Base-by-base conservation (phyloP, 2,888 invertebrate species). In the Idaea aversata region DNA sequence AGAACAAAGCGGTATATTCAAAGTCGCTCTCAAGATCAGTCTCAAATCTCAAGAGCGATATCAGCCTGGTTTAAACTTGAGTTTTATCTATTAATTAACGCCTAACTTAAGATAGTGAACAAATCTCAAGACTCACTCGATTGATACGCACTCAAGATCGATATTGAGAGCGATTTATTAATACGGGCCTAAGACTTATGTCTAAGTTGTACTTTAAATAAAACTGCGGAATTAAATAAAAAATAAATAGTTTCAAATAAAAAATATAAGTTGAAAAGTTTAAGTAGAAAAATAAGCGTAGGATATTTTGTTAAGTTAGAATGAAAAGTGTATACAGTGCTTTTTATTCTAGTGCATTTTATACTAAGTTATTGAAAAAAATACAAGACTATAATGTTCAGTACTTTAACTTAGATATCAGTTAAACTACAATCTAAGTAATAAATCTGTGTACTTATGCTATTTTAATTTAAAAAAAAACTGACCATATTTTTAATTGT, bases 201-300 rank as follows among this genome's bases (percentile, higher is more conserved):
- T 65, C 67, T 71, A 67, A 70, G 69, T 73, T 72, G 71, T 75
- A 76, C 72, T 70, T 67, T 67, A 69, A 68, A 71, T 61, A 67
- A 65, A 70, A 70, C 65, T 63, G 61, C 69, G 66, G 58, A 70
- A 72, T 73, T 72, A 72, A 73, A 70, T 73, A 68, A 16, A 61
- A 0, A 70, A 72, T 72, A 74, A 73, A 75, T 75, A 73, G 61
- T 67, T 66, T 67, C 16, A 61, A 62, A 38, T 57, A 59, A 66
- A 66, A 68, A 61, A 15, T 67, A 63, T 59, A 62, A 59, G 15
- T 65, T 61, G 61, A 62, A 35, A 63, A 62, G 65, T 66, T 69
- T 67, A 70, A 65, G 67, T 72, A 69, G 69, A 65, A 64, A 58
- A 47, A n/a, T 67, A 67, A 69, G 66, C 62, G 64, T 66, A 60